Conservation (phyloP, 2,113 vertebrate genomes). For the Chascanopsetta lugubris region DNA sequence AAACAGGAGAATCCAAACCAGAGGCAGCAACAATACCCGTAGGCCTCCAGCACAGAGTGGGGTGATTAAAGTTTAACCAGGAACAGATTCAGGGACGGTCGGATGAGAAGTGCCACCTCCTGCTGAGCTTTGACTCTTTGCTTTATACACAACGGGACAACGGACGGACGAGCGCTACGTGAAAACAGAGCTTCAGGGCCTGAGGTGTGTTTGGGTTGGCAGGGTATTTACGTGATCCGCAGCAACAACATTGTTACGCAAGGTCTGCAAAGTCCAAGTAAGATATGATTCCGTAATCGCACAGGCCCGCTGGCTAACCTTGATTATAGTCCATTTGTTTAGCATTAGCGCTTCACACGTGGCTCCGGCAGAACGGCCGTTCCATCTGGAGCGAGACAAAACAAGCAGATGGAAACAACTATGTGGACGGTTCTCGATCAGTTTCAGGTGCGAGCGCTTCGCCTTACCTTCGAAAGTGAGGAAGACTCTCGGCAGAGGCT, state of each 20-base stretch:
- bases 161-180: not conserved
- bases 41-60: slow-evolving; percentile 5
- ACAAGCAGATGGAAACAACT: not conserved
- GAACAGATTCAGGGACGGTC: slow-evolving; percentile 46
- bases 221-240: not conserved
- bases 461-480: slow-evolving; percentile 80
- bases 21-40: slow-evolving; percentile 47
- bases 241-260: not conserved
- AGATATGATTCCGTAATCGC: not conserved
- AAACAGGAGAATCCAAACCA: slow-evolving; percentile 56
- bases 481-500: slow-evolving; percentile 78
- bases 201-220: not conserved
- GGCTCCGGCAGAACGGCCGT: slow-evolving; percentile 5
- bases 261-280: not conserved
- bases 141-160: slow-evolving; percentile 32
- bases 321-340: slow-evolving; percentile 41
- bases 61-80: slow-evolving; percentile 69
- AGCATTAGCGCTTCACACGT: slow-evolving; percentile 32
- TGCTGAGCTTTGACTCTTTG: slow-evolving; percentile 29
- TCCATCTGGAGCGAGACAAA: slow-evolving; percentile 1
- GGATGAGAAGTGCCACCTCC: slow-evolving; percentile 38
- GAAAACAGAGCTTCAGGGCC: not conserved
- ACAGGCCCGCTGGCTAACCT: not conserved
- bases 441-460: not conserved
- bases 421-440: not conserved